These are phyloP conservation scores for Xanthia icteritia DNA, from an alignment of 2,888 invertebrate species.

Conservation along the genomic window DNA sequence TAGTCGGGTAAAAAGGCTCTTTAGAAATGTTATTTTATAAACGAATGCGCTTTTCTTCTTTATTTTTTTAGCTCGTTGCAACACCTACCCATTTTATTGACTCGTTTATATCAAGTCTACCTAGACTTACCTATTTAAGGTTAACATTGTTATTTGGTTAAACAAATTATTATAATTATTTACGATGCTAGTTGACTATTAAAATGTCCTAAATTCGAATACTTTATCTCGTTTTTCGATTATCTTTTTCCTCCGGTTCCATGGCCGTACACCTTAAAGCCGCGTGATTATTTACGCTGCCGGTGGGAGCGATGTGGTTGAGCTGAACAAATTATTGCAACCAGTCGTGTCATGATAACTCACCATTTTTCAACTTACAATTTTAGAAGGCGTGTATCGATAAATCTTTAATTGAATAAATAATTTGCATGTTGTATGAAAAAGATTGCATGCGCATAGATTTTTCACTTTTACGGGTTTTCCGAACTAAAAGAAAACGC, in stretches of 20 bases:
- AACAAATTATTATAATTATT: background rate
- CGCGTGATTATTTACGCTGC: constrained; percentile 40
- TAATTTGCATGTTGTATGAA: constrained; percentile 55
- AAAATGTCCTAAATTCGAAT: background rate
- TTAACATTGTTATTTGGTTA: background rate
- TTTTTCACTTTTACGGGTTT: constrained; percentile 36
- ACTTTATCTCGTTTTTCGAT: background rate
- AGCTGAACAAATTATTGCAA: constrained; percentile 44
- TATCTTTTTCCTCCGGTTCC: background rate
- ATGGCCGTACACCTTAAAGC: constrained; percentile 18
- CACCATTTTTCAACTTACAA: constrained; percentile 47
- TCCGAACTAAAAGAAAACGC: constrained; percentile 28
- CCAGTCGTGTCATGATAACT: constrained; percentile 22
- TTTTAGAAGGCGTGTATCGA: constrained; percentile 47
- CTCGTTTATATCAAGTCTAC: too few species aligned
- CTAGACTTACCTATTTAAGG: too few species aligned
- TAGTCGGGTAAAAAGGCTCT: background rate
- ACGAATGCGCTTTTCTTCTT: background rate
- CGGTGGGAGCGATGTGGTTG: constrained; percentile 27
- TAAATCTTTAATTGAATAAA: constrained; percentile 54
- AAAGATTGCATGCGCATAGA: constrained; percentile 28
- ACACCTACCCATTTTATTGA: background rate
- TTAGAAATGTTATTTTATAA: background rate
- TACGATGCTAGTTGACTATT: background rate
- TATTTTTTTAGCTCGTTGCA: background rate